phyloP scores from a whole-genome alignment of 2,888 invertebrate genomes.

The Noctua janthe region DNA sequence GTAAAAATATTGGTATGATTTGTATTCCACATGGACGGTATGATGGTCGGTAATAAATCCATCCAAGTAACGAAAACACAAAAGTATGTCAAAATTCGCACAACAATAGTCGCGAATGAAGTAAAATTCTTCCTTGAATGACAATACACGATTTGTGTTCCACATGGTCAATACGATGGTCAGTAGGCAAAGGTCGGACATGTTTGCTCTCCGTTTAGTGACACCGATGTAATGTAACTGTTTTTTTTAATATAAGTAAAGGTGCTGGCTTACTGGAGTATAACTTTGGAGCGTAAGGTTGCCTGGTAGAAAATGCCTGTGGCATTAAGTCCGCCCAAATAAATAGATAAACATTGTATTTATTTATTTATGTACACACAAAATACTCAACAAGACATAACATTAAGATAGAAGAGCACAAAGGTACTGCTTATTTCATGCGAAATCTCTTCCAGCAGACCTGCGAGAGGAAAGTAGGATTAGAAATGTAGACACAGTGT shows the following conservation, averaged over 20 bases:
- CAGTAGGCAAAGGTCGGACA: slow-evolving; percentile 62
- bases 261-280: slow-evolving; percentile 28
- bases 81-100: slow-evolving; percentile 18
- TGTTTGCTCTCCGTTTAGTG: slow-evolving; percentile 61
- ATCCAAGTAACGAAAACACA: background rate
- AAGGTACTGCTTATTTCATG: too few relatives aligned
- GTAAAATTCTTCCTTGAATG: slow-evolving; percentile 50
- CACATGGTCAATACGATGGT: slow-evolving; percentile 43
- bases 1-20: slow-evolving; percentile 35
- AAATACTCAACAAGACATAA: too few relatives aligned
- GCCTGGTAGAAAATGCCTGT: background rate
- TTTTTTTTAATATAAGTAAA: slow-evolving; percentile 29
- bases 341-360: background rate
- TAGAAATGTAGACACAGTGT: too few relatives aligned
- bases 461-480: too few relatives aligned
- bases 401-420: too few relatives aligned
- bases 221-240: slow-evolving; percentile 31
- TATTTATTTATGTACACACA: too few relatives aligned
- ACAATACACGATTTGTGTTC: slow-evolving; percentile 37
- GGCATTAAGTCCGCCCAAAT: background rate
- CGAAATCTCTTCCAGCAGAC: too few relatives aligned
- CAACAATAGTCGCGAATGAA: slow-evolving; percentile 18
- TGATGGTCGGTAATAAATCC: slow-evolving; percentile 44
- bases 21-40: slow-evolving; percentile 28
- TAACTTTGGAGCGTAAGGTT: background rate